Base-by-base conservation (phyloP, 2,888 invertebrate species). In the Microdon myrmicae region DNA sequence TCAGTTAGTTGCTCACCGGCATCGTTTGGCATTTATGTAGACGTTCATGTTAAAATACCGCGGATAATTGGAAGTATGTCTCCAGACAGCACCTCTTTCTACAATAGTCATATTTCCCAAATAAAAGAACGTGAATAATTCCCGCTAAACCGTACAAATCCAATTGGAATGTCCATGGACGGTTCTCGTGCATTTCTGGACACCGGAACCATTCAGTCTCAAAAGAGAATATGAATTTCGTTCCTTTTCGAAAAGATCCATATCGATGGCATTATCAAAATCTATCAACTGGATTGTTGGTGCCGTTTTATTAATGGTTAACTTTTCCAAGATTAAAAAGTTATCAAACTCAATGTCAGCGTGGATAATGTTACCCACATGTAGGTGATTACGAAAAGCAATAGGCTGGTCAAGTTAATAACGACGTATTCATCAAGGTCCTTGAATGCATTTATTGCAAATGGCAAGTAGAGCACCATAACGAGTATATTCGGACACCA, bases 141-240 rank as follows among this genome's bases (percentile, higher is more conserved):
- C 91, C 92, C 37, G 92, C 92, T 61, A 95, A 81, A 68, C 96
- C 95, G 79, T 89, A 96, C 72, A 93, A 82, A 82, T 97, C 96
- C 20, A 92, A 91, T 82, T 96, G 95, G 79, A 91, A 95, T 23
- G 91, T 95, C 97, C 97, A 97, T 1, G 93, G 92, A 71, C 88
- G 85, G 29, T 88, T 86, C 71, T 94, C 93, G 69, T 86, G 85
- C 96, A 97, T 97, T 82, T 97, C 96, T 39, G 90, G 88, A 74
- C 92, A 92, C 13, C 89, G 87, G 72, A 91, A 91, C 53, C 87
- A 86, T 74, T 90, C 89, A 2, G 90, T 90, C 37, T 71, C 67
- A 49, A 74, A 70, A 2, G 83, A 82, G 74, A 86, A 85, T 70
- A 82, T 87, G 78, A 96, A 96, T 29, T 86, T 86, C 20, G 92